These are phyloP conservation scores for Synchiropus splendidus DNA, from an alignment of 2,113 vertebrate genomes.

Conservation along the genomic window DNA sequence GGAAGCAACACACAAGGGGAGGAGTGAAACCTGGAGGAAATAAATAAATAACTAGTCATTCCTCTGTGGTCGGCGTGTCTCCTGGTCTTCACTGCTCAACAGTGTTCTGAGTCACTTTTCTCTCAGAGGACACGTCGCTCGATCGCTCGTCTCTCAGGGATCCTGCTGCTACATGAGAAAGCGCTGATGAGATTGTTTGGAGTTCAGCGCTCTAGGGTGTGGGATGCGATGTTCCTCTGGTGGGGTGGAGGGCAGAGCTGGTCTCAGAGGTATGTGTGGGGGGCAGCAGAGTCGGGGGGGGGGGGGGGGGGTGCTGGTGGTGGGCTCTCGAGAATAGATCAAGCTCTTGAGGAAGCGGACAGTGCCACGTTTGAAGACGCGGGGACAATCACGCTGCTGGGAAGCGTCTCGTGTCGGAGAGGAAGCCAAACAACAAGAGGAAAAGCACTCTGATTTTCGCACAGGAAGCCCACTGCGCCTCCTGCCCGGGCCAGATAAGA, in stretches of 20 bases:
- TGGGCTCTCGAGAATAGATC: slow-evolving; percentile 85
- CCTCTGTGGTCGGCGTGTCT: slow-evolving; percentile 23
- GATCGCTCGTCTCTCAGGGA: slow-evolving; percentile 44
- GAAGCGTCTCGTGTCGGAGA: slow-evolving; percentile 93
- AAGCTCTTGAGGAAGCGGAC: slow-evolving; percentile 96
- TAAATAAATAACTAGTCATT: slow-evolving; percentile 57
- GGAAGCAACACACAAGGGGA: slow-evolving; percentile 22
- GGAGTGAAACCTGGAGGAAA: slow-evolving; percentile 24
- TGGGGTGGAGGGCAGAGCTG: slow-evolving; percentile 42
- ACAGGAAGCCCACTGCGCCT: slow-evolving; percentile 96
- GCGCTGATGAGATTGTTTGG: slow-evolving; percentile 30
- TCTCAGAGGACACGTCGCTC: slow-evolving; percentile 28
- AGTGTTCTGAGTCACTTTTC: slow-evolving; percentile 49
- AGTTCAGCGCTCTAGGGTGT: slow-evolving; percentile 4
- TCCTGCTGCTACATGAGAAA: slow-evolving; percentile 33
- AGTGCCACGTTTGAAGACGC: slow-evolving; percentile 99
- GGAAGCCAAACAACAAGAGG: slow-evolving; percentile 99
- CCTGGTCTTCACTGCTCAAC: slow-evolving; percentile 53
- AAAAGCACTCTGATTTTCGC: slow-evolving; percentile 98
- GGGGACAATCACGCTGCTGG: slow-evolving; percentile 98
- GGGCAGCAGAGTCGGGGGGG: slow-evolving; percentile 27
- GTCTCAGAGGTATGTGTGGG: slow-evolving; percentile 41
- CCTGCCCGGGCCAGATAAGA: slow-evolving; percentile 98
- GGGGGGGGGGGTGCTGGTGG: slow-evolving; percentile 1
- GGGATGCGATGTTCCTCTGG: slow-evolving; percentile 23